Base-by-base conservation (phyloP, 2,888 invertebrate species). In the Apamea epomidion region DNA sequence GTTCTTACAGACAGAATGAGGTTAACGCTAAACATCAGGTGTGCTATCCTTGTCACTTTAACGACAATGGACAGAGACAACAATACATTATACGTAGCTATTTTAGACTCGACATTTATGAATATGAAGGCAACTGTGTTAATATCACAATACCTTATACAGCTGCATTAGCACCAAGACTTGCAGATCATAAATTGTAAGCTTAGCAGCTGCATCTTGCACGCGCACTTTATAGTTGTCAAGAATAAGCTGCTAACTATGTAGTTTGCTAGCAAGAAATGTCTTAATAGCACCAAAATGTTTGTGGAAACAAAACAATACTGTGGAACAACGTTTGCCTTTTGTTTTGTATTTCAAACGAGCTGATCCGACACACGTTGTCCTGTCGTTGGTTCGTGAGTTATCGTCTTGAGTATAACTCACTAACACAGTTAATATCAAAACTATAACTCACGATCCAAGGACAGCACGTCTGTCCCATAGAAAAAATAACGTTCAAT, bases 221-320 rank as follows among this genome's bases (percentile, higher is more conserved):
- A 60, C 72, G 87, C 29, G 60, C 65, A 42, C 73, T 78, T 83
- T 72, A 86, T 83, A 69, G n/a, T n/a, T 83, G 75, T 83, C 83
- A 69, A 60, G 60, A 67, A 83, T 72, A 84, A 12, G 65, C 16
- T 45, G 45, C 67, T 67, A 67, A 81, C 68, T 74, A 21, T 65
- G 45, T n/a, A 54, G 51, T 71, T 62, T 72, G n/a, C 1, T 0
- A 82, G 29, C 62, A 84, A 79, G 68, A 73, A 82, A 73, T 58
- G 29, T 79, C n/a, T 84, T 64, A 58, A 48, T n/a, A n/a, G 25
- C 32, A 12, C 37, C 32, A 12, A 45, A 68, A 80, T 54, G 29
- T 72, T 74, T n/a, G 32, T 64, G 29, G 2, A 32, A 71, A 79
- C 58, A 79, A 62, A 77, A 77, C 58, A 65, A 74, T 7, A 51